Evolutionary conservation across 2,797 vertebrate species (phyloP).

Genomic region (Enteromius argenteus): DNA sequence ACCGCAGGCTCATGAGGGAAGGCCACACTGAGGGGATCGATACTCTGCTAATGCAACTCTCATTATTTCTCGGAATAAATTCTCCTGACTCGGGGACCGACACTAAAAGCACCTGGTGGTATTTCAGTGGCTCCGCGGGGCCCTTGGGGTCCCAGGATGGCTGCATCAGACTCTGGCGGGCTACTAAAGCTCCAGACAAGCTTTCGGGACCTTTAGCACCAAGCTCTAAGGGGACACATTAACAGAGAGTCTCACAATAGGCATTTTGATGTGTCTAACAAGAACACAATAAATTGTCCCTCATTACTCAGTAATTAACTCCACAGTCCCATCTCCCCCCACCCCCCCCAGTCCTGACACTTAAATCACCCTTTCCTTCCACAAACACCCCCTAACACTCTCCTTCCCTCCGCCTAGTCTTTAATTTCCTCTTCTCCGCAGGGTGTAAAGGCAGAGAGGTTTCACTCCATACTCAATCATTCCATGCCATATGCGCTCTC

Average conservation of each 20-base stretch:
- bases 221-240: slow-evolving; percentile 56
- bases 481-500: slow-evolving; percentile 69
- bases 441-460: slow-evolving; percentile 70
- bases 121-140: slow-evolving; percentile 59
- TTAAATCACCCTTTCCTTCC: slow-evolving; percentile 79
- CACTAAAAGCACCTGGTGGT: slow-evolving; percentile 67
- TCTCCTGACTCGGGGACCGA: slow-evolving; percentile 60
- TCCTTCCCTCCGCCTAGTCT: slow-evolving; percentile 75
- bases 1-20: slow-evolving; percentile 50
- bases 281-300: slow-evolving; percentile 89
- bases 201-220: slow-evolving; percentile 52
- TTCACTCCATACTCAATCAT: slow-evolving; percentile 80
- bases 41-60: slow-evolving; percentile 65
- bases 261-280: slow-evolving; percentile 85
- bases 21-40: slow-evolving; percentile 62
- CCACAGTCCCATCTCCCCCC: slow-evolving; percentile 73
- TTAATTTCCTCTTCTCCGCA: slow-evolving; percentile 83
- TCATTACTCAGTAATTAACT: slow-evolving; percentile 91
- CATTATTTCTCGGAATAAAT: slow-evolving; percentile 66
- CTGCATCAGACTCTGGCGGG: slow-evolving; percentile 49
- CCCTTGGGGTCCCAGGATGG: slow-evolving; percentile 49
- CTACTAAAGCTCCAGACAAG: slow-evolving; percentile 63
- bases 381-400: slow-evolving; percentile 69
- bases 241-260: slow-evolving; percentile 68
- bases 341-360: slow-evolving; percentile 77